Conservation (phyloP, 2,888 invertebrate genomes). For the Sinohyriopsis cumingii region DNA sequence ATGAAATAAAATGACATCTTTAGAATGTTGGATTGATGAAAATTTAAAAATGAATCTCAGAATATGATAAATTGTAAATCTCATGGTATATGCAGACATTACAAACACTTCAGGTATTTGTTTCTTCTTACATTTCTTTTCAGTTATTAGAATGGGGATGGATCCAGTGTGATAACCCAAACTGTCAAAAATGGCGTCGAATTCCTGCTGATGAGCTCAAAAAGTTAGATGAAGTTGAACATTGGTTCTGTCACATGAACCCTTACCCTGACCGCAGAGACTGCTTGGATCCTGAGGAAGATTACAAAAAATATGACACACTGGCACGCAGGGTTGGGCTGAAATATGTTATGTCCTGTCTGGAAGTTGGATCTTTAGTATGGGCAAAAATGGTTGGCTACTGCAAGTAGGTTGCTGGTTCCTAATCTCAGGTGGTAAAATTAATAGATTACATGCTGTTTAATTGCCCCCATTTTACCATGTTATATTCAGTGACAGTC, state of each 20-base stretch:
- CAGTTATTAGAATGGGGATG: constrained; percentile 58
- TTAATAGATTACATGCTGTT: too few species aligned
- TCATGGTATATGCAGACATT: too few species aligned
- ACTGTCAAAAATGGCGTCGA: constrained; percentile 65
- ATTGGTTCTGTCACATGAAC: constrained; percentile 65
- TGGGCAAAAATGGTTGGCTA: constrained; percentile 67
- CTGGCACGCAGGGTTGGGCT: constrained; percentile 54
- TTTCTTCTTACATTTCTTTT: constrained; percentile 1
- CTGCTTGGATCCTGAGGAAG: constrained; percentile 59
- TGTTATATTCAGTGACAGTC: too few species aligned
- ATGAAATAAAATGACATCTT: too few species aligned
- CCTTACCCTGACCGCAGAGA: constrained; percentile 42
- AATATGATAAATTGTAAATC: too few species aligned
- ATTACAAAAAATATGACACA: constrained; percentile 50
- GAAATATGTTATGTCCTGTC: constrained; percentile 54
- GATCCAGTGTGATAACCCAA: constrained; percentile 66
- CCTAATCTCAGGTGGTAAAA: too few species aligned
- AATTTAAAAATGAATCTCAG: too few species aligned
- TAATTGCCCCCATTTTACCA: too few species aligned
- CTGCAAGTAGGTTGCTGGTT: constrained; percentile 49
- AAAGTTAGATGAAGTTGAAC: constrained; percentile 28
- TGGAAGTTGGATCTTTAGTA: constrained; percentile 57
- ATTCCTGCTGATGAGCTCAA: constrained; percentile 35
- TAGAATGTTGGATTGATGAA: too few species aligned
- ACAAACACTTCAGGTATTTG: not conserved